Conservation (phyloP, 2,888 invertebrate genomes). For the Drosophila picticornis region DNA sequence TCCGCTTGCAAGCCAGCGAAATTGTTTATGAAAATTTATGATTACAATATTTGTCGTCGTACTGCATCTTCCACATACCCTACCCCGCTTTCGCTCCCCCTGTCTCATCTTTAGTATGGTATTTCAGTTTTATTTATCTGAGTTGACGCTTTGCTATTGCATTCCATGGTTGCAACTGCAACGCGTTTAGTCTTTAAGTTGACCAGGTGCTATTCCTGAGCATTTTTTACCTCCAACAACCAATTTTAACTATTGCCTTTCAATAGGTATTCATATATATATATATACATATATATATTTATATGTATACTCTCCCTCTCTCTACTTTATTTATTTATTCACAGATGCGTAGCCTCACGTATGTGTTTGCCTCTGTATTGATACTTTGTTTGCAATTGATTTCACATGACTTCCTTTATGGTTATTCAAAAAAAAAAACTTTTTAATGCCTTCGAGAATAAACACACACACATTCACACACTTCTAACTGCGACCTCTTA, state of each 20-base stretch:
- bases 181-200: conserved; percentile 19
- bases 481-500: conserved; percentile 14
- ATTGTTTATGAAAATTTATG: conserved; percentile 81
- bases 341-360: conserved; percentile 2
- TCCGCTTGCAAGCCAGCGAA: conserved; percentile 61
- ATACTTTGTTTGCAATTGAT: conserved; percentile 79
- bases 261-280: conserved; percentile 23
- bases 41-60: conserved; percentile 81
- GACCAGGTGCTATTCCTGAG: conserved; percentile 29
- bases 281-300: conserved; percentile 10
- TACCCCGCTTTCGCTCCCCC: neutral
- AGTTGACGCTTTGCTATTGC: conserved; percentile 49
- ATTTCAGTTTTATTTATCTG: conserved; percentile 57
- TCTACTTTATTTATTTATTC: conserved; percentile 21
- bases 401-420: conserved; percentile 79
- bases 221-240: conserved; percentile 14
- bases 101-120: conserved; percentile 28
- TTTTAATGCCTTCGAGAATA: conserved; percentile 77
- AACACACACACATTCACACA: conserved; percentile 35
- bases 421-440: conserved; percentile 71
- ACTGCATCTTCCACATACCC: conserved; percentile 62
- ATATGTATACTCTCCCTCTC: neutral
- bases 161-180: conserved; percentile 37
- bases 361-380: conserved; percentile 61
- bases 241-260: conserved; percentile 67